Evolutionary conservation across 2,888 invertebrate species (phyloP), one percentile per base, ranked within the genome.

Genomic region (Phlogophora meticulosa): DNA sequence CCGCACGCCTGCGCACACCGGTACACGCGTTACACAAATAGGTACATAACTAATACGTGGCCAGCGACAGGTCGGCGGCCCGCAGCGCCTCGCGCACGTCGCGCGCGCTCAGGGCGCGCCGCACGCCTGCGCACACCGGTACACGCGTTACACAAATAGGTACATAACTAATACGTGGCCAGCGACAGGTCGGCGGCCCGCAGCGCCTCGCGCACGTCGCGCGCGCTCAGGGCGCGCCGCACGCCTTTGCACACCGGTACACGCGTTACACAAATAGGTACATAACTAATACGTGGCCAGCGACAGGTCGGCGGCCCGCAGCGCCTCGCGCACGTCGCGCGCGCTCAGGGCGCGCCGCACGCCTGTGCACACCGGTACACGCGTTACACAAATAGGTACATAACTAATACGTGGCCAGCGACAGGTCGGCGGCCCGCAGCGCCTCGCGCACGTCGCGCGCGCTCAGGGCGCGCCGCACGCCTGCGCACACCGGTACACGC

Each of bases 171-270:
- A n/a, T n/a, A n/a, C 73, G 95, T 90, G 67, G 93, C 90, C 55
- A 95, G 88, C 72, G 95, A 90, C 81, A 95, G 68, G 88, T 95
- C 95, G 0, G 91, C 94, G 4, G 93, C 93, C 36, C 93, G 93
- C 74, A 94, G 60, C 79, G 90, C 93, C 80, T 94, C 94, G 9
- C 83, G 81, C 67, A 93, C 79, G n/a, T 80, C 78, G 2, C 83
- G 82, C 11, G 85, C 77, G 20, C 36, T 55, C 45, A 89, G 36
- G 5, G 94, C 93, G 24, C 90, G 89, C 0, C 84, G 80, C 80
- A 92, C 91, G 79, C 92, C 94, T 93, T 59, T 52, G 15, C 11
- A 13, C 13, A n/a, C 9, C 15, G 20, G 11, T 32, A 28, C 11
- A 20, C 7, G 32, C 56, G 22, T 56, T 34, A 13, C 7, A 9